Conservation (phyloP, 2,113 vertebrate genomes). For the Toxotes chatareus region DNA sequence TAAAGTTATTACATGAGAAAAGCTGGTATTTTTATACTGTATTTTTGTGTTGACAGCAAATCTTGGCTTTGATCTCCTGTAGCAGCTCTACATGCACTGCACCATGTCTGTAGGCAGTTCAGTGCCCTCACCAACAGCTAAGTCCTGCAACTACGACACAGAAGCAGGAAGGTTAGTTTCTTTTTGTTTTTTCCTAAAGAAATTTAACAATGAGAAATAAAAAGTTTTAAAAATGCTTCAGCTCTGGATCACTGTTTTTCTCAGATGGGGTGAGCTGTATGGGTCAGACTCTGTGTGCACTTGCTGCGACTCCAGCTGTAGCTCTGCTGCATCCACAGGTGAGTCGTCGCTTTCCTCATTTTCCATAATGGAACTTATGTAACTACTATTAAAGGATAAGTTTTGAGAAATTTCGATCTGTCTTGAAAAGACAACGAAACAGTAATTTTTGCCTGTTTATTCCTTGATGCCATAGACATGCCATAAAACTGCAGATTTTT, state of each 20-base stretch:
- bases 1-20: neutral
- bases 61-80: neutral
- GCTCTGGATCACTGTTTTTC: neutral
- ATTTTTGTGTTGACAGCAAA: neutral
- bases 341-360: neutral
- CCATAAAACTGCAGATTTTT: no score
- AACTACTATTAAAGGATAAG: neutral
- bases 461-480: no score
- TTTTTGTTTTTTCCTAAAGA: neutral
- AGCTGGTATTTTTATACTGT: neutral
- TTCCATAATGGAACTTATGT: neutral
- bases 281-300: conserved; percentile 67
- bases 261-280: conserved; percentile 82
- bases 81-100: conserved; percentile 83
- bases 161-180: conserved; percentile 50
- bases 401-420: neutral
- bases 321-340: conserved; percentile 59
- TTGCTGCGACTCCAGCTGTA: conserved; percentile 81
- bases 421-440: no score
- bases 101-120: conserved; percentile 60
- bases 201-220: neutral
- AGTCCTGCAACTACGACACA: conserved; percentile 81
- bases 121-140: conserved; percentile 63
- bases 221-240: neutral
- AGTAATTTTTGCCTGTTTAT: no score